Conservation (phyloP, 2,888 invertebrate species). For the Cosmopolites sordidus region DNA sequence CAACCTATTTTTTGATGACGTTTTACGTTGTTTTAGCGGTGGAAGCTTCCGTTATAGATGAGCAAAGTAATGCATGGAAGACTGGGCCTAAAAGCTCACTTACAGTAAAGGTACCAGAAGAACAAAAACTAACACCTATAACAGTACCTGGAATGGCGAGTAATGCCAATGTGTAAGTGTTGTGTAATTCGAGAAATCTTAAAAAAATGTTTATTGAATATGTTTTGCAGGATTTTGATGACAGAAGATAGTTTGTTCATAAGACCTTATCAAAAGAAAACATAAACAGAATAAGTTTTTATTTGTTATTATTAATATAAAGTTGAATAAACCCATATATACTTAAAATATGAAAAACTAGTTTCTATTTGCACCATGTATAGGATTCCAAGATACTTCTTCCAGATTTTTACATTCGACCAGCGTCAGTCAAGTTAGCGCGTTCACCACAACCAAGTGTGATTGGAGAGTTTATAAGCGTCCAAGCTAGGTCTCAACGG, state of each 20-base stretch:
- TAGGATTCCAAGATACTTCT: slow-evolving; percentile 68
- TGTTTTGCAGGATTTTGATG: slow-evolving; percentile 45
- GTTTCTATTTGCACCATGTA: no score
- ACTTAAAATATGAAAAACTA: no score
- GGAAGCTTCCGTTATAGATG: slow-evolving; percentile 82
- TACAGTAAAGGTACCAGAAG: slow-evolving; percentile 71
- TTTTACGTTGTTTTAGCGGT: slow-evolving; percentile 55
- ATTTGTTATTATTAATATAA: no score
- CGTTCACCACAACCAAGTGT: slow-evolving; percentile 76
- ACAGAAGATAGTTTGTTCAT: slow-evolving; percentile 40
- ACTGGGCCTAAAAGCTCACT: slow-evolving; percentile 80
- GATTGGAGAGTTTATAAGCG: slow-evolving; percentile 77
- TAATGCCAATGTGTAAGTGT: slow-evolving; percentile 46
- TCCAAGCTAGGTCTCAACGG: slow-evolving; percentile 81
- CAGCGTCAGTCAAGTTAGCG: slow-evolving; percentile 66
- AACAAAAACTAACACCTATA: slow-evolving; percentile 48
- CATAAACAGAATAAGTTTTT: no score
- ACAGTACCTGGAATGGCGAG: slow-evolving; percentile 45
- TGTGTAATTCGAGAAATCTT: neutral
- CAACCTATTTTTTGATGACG: neutral
- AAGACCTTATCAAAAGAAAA: slow-evolving; percentile 25
- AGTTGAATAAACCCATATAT: no score
- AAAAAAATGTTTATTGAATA: no score
- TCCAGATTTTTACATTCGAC: slow-evolving; percentile 82
- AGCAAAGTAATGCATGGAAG: slow-evolving; percentile 80